Percentiles rank a stretch among this genome's conserved stretches.
Evolutionary conservation across 2,113 vertebrate genomes (phyloP).

Genomic region (Vimba vimba): DNA sequence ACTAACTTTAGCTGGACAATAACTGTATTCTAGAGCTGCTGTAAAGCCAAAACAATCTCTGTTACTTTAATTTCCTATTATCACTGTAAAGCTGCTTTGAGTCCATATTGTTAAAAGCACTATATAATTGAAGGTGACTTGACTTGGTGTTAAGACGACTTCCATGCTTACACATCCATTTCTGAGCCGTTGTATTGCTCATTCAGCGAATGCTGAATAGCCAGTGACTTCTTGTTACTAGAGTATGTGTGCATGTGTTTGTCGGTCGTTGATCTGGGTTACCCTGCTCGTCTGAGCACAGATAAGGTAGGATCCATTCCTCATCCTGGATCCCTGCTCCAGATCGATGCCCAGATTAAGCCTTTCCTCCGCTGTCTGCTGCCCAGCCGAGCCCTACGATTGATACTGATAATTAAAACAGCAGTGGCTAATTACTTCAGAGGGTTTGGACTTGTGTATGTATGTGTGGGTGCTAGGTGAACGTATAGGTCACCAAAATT

Average conservation of each 20-base stretch:
- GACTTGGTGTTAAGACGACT: neutral
- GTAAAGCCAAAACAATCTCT: too few species aligned
- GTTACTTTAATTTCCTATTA: too few species aligned
- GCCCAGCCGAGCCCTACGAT: conserved; percentile 55
- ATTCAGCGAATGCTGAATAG: neutral
- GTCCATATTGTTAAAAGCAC: too few species aligned
- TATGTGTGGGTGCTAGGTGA: conserved; percentile 23
- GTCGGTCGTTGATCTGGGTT: conserved; percentile 72
- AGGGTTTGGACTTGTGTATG: conserved; percentile 36
- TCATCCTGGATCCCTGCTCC: conserved; percentile 71
- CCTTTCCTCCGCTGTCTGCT: conserved; percentile 67
- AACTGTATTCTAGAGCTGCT: too few species aligned
- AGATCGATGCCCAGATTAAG: conserved; percentile 72
- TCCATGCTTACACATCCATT: neutral
- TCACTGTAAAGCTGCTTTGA: too few species aligned
- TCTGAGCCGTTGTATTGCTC: neutral
- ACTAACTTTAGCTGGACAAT: too few species aligned
- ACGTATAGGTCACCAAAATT: neutral
- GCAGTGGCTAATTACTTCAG: conserved; percentile 48
- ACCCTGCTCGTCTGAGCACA: conserved; percentile 72
- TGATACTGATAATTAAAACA: conserved; percentile 51
- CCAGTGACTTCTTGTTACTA: neutral
- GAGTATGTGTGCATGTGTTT: conserved; percentile 57
- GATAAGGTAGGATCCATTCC: conserved; percentile 79
- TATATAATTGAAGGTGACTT: too few species aligned